Conservation (phyloP, 1,140 invertebrate species). For the Magallana gigas region DNA sequence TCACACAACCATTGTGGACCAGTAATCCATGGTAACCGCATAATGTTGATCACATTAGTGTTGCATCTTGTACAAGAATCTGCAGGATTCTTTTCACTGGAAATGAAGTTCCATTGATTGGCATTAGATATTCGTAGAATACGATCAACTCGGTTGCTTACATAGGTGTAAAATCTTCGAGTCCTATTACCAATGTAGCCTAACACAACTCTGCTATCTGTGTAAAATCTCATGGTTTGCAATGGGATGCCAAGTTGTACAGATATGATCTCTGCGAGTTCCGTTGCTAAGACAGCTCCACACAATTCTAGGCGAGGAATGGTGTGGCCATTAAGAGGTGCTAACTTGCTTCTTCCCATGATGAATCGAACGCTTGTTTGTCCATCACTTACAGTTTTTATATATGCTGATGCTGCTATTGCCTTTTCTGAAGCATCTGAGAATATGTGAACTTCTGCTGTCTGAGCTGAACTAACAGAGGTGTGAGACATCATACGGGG, state of each 20-base stretch:
- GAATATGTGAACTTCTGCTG: constrained; percentile 63
- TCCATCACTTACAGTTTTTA: constrained; percentile 50
- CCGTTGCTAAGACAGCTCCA: constrained; percentile 51
- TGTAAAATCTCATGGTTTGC: constrained; percentile 5
- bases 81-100: constrained; percentile 36
- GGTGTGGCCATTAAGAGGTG: constrained; percentile 48
- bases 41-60: neutral
- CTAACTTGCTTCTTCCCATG: constrained; percentile 43
- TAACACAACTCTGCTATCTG: constrained; percentile 44
- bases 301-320: constrained; percentile 53
- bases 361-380: constrained; percentile 38
- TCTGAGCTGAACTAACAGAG: constrained; percentile 74
- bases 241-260: constrained; percentile 35
- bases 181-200: constrained; percentile 43
- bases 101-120: constrained; percentile 34
- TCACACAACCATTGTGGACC: neutral
- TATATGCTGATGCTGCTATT: constrained; percentile 65
- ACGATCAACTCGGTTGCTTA: constrained; percentile 48
- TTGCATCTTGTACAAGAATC: neutral
- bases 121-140: constrained; percentile 10
- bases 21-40: neutral
- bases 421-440: constrained; percentile 69
- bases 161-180: constrained; percentile 41
- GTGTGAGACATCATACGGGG: constrained; percentile 51
- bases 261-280: constrained; percentile 36